Evolutionary conservation across 2,113 vertebrate genomes (phyloP), one percentile per base, ranked within the genome.

Genomic region (Damaliscus lunatus): DNA sequence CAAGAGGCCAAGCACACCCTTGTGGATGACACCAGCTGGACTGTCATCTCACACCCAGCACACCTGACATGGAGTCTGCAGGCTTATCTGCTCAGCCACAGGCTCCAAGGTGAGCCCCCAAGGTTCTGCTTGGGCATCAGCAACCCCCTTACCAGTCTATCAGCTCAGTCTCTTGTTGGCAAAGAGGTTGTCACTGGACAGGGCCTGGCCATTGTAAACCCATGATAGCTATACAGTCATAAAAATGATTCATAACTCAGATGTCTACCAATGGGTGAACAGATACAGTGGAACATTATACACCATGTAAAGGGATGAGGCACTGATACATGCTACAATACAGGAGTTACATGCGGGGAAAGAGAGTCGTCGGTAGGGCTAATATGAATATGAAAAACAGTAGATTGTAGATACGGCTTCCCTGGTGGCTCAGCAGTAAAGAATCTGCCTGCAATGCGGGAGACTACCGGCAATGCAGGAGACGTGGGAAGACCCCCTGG

Each of bases 401-500:
- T 5, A 19, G 78, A 53, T 67, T 52, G 80, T 14, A 27, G 50
- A 4, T 33, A 23, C n/a, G n/a, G 67, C 67, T 40, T 36, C 67
- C n/a, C 19, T 71, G 67, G 67, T 40, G 67, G 67, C n/a, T 2
- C 5, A 40, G n/a, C 67, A 40, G 67, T 71, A n/a, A 67, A 67
- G 33, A 67, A 23, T 12, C 19, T 19, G 10, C 67, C 67, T 71
- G 64, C 17, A 11, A 36, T 11, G 62, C 1, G 3, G 62, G 62
- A 64, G 59, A 60, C 57, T 27, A 12, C 57, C 57, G 5, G 60
- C 60, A 62, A 62, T 3, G 6, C 31, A 64, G 62, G 31, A 64
- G n/a, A 36, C 0, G 9, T 21, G 67, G 19, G 19, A 40, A 23
- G n/a, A 12, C 1, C n/a, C 67, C n/a, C n/a, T 6, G 10, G 19